Evolutionary conservation across 2,797 vertebrate species (phyloP).

Genomic region (Hyperoplus lanceolatus): DNA sequence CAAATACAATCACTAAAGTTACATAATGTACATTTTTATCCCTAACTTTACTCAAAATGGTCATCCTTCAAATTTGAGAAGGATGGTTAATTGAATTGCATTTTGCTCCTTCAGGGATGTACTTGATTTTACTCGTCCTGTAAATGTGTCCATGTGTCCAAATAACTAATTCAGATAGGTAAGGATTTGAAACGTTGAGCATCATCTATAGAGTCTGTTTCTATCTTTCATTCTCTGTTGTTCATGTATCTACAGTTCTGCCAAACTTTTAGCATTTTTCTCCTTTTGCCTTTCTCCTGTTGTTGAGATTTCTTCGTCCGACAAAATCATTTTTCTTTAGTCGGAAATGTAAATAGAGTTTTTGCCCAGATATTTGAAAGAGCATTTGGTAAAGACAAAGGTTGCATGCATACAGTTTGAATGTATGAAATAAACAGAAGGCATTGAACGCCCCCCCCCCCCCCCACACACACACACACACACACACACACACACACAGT

Average conservation of each 20-base stretch:
- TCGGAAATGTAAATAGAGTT: conserved; percentile 78
- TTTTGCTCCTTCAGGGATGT: conserved; percentile 75
- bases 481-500: neutral
- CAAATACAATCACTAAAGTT: conserved; percentile 26
- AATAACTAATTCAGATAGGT: conserved; percentile 48
- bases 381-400: conserved; percentile 53
- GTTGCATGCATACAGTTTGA: conserved; percentile 78
- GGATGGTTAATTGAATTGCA: conserved; percentile 26
- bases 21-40: too few species aligned
- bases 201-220: conserved; percentile 38
- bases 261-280: conserved; percentile 71
- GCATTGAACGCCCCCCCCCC: conserved; percentile 56
- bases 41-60: too few species aligned
- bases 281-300: conserved; percentile 76
- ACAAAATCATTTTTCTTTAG: conserved; percentile 41
- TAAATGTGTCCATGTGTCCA: conserved; percentile 65
- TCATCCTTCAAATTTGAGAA: too few species aligned
- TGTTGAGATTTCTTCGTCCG: conserved; percentile 41
- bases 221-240: conserved; percentile 24
- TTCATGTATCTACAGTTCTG: conserved; percentile 54
- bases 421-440: conserved; percentile 77
- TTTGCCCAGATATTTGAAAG: conserved; percentile 49
- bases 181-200: conserved; percentile 57
- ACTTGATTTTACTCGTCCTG: conserved; percentile 58
- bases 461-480: too few species aligned